phyloP scores from a whole-genome alignment of 1,140 invertebrate genomes.

The Rhopalosiphum padi region DNA sequence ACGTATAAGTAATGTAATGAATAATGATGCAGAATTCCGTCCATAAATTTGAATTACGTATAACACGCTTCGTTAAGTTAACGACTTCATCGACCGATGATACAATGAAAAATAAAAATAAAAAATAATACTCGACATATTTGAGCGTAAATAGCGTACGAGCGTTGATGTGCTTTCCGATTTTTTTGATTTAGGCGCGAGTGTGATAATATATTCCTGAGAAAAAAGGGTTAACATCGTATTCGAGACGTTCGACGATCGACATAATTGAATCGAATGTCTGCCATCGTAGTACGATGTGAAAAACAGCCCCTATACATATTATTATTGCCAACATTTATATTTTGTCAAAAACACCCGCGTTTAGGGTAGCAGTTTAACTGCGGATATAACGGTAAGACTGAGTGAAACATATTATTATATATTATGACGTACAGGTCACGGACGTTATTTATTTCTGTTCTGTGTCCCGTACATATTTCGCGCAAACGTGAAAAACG shows the following conservation, averaged over 20 bases:
- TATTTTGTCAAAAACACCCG: constrained; percentile 6
- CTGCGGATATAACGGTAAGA: constrained; percentile 4
- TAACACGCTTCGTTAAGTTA: background rate
- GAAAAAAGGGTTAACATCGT: background rate
- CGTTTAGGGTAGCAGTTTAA: background rate
- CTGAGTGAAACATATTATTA: background rate
- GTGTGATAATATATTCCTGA: background rate
- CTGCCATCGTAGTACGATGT: background rate
- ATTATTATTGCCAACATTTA: constrained; percentile 12
- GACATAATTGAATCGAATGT: background rate
- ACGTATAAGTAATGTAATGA: background rate
- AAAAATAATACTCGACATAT: background rate
- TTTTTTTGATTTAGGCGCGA: background rate
- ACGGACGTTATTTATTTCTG: background rate
- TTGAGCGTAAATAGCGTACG: background rate
- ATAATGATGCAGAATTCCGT: background rate
- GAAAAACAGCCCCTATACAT: background rate
- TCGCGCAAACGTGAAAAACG: background rate
- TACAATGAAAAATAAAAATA: background rate
- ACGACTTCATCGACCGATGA: background rate
- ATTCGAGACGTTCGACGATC: background rate
- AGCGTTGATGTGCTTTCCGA: background rate
- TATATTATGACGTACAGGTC: background rate
- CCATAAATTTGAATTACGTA: background rate
- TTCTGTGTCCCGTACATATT: background rate